Percentiles rank a stretch among this genome's conserved stretches.
Evolutionary conservation across 2,888 invertebrate species (phyloP).

Genomic region (Phymatocera aterrima): DNA sequence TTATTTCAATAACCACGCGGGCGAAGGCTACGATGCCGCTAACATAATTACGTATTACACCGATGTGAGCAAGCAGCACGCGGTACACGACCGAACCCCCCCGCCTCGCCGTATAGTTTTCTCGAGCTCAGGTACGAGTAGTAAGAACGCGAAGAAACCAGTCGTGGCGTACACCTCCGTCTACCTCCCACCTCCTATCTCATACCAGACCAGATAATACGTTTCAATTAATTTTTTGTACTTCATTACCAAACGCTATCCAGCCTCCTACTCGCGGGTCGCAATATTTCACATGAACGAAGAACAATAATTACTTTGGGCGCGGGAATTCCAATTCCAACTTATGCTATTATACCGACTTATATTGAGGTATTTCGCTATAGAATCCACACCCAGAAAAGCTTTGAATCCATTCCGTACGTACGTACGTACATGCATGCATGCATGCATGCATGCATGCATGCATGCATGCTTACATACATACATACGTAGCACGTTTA

Average conservation of each 20-base stretch:
- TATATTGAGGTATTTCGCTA: no score
- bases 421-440: neutral
- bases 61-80: no score
- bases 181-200: no score
- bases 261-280: neutral
- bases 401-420: neutral
- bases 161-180: no score
- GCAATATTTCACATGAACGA: neutral
- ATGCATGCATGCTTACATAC: neutral
- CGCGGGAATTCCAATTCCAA: neutral
- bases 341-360: no score
- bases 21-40: neutral
- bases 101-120: neutral
- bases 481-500: neutral
- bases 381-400: no score
- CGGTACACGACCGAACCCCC: neutral
- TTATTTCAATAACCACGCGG: neutral
- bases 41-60: conserved; percentile 4
- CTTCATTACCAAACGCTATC: neutral
- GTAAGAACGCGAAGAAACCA: no score
- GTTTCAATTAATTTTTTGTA: neutral
- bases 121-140: no score
- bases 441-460: neutral
- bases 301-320: neutral
- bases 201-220: no score